These are phyloP conservation scores for Pimpla rufipes DNA, from an alignment of 2,888 invertebrate genomes.

Conservation along the genomic window DNA sequence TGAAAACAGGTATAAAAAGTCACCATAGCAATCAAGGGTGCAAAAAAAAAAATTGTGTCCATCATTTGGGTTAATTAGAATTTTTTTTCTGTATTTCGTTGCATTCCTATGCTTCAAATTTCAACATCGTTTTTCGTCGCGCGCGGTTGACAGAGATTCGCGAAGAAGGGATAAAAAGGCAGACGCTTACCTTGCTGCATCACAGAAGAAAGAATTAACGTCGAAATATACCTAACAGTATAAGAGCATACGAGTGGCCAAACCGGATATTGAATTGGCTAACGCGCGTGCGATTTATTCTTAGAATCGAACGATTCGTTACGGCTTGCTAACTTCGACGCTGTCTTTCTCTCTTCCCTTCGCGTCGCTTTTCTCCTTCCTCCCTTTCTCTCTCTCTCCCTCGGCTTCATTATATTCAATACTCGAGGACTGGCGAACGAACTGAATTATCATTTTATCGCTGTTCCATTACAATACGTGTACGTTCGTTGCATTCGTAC, in stretches of 20 bases:
- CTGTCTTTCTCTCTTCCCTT: conserved; percentile 21
- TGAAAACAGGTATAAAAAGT: no score
- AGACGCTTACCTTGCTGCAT: neutral
- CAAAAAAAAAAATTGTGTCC: no score
- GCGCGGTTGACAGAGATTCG: neutral
- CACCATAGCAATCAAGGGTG: no score
- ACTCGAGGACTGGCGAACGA: conserved; percentile 4
- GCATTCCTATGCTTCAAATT: no score
- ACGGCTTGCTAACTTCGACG: conserved; percentile 57
- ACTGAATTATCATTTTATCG: conserved; percentile 41
- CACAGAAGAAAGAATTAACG: conserved; percentile 24
- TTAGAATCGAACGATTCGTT: conserved; percentile 64
- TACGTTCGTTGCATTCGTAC: conserved; percentile 2
- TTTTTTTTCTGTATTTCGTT: no score
- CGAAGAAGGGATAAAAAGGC: neutral
- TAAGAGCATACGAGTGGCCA: conserved; percentile 17
- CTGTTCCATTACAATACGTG: conserved; percentile 28
- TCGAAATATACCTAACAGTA: neutral
- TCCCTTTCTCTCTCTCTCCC: conserved; percentile 18
- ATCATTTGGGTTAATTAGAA: no score
- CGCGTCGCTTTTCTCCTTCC: neutral
- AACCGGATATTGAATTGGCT: conserved; percentile 67
- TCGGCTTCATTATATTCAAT: conserved; percentile 26
- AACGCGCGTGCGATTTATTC: conserved; percentile 59
- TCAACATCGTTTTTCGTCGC: neutral